Evolutionary conservation across 2,888 invertebrate genomes (phyloP).

Genomic region (Abrostola triplasia): DNA sequence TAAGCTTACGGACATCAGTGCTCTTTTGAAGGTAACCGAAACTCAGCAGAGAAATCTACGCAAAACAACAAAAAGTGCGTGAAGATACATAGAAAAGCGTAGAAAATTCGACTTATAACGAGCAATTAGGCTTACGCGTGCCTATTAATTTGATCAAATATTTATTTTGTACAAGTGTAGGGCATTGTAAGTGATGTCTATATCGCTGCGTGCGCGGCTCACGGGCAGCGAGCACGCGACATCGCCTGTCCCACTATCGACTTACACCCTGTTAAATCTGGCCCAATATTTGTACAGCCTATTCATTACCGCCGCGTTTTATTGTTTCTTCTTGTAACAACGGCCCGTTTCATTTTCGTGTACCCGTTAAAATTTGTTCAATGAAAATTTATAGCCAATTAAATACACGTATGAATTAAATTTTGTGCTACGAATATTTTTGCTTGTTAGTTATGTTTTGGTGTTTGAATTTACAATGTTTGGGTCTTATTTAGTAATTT

Average conservation of each 20-base stretch:
- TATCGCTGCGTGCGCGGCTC: slow-evolving; percentile 74
- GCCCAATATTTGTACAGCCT: slow-evolving; percentile 85
- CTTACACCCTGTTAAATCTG: slow-evolving; percentile 86
- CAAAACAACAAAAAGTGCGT: not conserved
- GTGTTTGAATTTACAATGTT: slow-evolving; percentile 35
- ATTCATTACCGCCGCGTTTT: slow-evolving; percentile 82
- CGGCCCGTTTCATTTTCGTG: slow-evolving; percentile 64
- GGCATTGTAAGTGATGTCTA: slow-evolving; percentile 76
- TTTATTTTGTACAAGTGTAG: slow-evolving; percentile 67
- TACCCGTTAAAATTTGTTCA: slow-evolving; percentile 75
- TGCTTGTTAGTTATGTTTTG: slow-evolving; percentile 48
- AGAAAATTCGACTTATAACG: slow-evolving; percentile 29
- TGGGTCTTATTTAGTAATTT: slow-evolving; percentile 25
- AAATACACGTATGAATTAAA: slow-evolving; percentile 57
- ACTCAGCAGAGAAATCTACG: not conserved
- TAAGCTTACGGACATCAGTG: too few species aligned
- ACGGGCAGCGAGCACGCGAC: slow-evolving; percentile 76
- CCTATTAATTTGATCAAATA: slow-evolving; percentile 65
- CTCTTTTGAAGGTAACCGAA: not conserved
- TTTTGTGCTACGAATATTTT: slow-evolving; percentile 54
- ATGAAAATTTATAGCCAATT: slow-evolving; percentile 66
- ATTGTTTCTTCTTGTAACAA: slow-evolving; percentile 78
- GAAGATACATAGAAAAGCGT: slow-evolving; percentile 13
- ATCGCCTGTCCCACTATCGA: slow-evolving; percentile 84
- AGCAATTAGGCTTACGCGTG: slow-evolving; percentile 44